phyloP scores from a whole-genome alignment of 2,888 invertebrate genomes.

The Lacanobia wlatinum region DNA sequence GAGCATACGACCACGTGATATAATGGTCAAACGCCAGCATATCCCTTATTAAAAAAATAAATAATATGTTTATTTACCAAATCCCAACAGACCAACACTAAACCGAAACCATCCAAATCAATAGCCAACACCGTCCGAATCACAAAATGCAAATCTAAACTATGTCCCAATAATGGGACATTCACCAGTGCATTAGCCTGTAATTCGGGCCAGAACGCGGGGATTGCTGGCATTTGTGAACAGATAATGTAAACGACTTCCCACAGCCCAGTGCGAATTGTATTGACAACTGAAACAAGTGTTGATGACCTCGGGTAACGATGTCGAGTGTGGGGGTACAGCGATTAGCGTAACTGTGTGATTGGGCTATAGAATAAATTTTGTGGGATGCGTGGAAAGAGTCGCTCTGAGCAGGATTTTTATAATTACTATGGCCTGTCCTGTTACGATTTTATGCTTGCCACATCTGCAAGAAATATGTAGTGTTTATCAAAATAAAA shows the following conservation, averaged over 20 bases:
- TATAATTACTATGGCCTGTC: neutral
- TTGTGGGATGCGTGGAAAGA: neutral
- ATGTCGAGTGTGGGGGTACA: conserved; percentile 2
- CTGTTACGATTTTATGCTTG: neutral
- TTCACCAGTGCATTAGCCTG: conserved; percentile 35
- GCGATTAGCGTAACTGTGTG: conserved; percentile 10
- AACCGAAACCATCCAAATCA: conserved; percentile 18
- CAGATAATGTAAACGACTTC: conserved; percentile 53
- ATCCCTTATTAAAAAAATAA: too few relatives aligned
- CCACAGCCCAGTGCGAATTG: conserved; percentile 28
- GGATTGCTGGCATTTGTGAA: conserved; percentile 46
- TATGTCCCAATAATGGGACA: conserved; percentile 22
- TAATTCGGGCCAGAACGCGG: conserved; percentile 41
- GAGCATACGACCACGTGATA: too few relatives aligned
- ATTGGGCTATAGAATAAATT: conserved; percentile 12
- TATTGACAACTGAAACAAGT: conserved; percentile 45
- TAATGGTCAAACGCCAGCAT: too few relatives aligned
- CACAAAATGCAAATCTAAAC: conserved; percentile 33
- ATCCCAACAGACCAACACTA: neutral
- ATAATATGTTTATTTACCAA: neutral
- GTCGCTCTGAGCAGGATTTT: neutral
- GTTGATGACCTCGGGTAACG: conserved; percentile 29
- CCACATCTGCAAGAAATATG: too few relatives aligned
- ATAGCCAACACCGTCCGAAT: conserved; percentile 22
- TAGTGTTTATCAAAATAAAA: too few relatives aligned